Percentiles rank a stretch among this genome's conserved stretches.
Conservation (phyloP, 2,888 invertebrate species). For the Incurvaria masculella region DNA sequence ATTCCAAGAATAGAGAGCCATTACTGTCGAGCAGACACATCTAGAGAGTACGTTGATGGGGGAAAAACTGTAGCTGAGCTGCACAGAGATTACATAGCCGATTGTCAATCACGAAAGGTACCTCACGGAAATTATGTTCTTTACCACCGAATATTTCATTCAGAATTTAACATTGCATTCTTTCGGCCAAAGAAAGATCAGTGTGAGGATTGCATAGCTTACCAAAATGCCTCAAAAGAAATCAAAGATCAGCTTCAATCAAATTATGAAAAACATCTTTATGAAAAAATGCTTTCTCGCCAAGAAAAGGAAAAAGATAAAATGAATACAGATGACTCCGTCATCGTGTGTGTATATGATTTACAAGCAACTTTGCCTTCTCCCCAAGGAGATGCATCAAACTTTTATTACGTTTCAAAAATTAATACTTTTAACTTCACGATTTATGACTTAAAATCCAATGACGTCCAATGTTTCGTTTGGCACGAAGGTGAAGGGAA, state of each 20-base stretch:
- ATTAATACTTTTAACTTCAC: constrained; percentile 13
- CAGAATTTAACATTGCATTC: constrained; percentile 16
- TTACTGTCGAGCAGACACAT: constrained; percentile 17
- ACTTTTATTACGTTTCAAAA: constrained; percentile 13
- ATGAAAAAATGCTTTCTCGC: background rate
- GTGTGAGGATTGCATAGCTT: constrained; percentile 16
- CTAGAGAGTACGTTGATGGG: constrained; percentile 20
- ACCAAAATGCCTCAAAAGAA: constrained; percentile 6
- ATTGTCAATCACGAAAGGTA: constrained; percentile 13
- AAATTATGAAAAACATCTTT: background rate
- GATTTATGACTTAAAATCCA: constrained; percentile 7
- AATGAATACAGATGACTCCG: background rate
- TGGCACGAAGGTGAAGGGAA: constrained; percentile 10
- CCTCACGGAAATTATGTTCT: constrained; percentile 10
- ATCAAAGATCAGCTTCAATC: background rate
- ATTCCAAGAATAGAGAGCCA: constrained; percentile 21
- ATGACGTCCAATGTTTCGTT: constrained; percentile 7
- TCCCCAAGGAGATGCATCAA: constrained; percentile 11
- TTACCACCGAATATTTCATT: constrained; percentile 15
- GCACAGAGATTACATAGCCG: constrained; percentile 18
- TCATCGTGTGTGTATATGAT: constrained; percentile 3
- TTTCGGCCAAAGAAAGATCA: constrained; percentile 17
- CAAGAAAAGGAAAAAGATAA: background rate
- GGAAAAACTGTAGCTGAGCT: constrained; percentile 18
- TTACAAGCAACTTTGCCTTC: constrained; percentile 8